Base-by-base conservation (phyloP, 1,140 invertebrate genomes). In the Goniozus legneri region DNA sequence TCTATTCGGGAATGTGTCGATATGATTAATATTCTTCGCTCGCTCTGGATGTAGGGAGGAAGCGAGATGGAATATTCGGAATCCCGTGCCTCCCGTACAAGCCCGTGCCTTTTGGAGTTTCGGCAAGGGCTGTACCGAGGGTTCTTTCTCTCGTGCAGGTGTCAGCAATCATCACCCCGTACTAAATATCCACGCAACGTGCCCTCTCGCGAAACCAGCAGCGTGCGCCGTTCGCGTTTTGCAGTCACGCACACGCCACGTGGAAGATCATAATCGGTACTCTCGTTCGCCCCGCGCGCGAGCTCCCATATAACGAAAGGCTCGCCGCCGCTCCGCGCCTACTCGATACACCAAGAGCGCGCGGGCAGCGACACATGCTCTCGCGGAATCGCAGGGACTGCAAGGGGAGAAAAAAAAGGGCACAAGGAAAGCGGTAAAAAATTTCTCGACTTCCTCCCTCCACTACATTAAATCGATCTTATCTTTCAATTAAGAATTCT, bases 121-220 rank as follows among this genome's bases (percentile, higher is more conserved):
- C n/a, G n/a, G n/a, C n/a, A n/a, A n/a, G n/a, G n/a, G n/a, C n/a
- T n/a, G n/a, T n/a, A n/a, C n/a, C n/a, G n/a, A n/a, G n/a, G n/a
- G n/a, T n/a, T 52, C 56, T 30, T 52, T 52, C 45, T 50, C 42
- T 53, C 43, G 33, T 43, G 56, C 56, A 52, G 42, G 45, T 58
- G 56, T 53, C 56, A 49, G 56, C 56, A 46, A 58, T 58, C 57
- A 57, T 56, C 51, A 53, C 49, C 50, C 45, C 49, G 2, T 8
- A 10, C 3, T 1, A 16, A 2, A 45, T 52, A 46, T 47, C 44
- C 45, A 45, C 39, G 42, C 33, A 45, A 52, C 54, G 45, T 56
- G 49, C 32, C 55, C 55, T 48, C 54, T 48, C 12, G 50, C 54
- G 49, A 42, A 52, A 36, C 36, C 13, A 16, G 10, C 34, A 13